These are phyloP conservation scores for Dipodomys stephensi DNA, from an alignment of 2,113 vertebrate species.

Conservation along the genomic window DNA sequence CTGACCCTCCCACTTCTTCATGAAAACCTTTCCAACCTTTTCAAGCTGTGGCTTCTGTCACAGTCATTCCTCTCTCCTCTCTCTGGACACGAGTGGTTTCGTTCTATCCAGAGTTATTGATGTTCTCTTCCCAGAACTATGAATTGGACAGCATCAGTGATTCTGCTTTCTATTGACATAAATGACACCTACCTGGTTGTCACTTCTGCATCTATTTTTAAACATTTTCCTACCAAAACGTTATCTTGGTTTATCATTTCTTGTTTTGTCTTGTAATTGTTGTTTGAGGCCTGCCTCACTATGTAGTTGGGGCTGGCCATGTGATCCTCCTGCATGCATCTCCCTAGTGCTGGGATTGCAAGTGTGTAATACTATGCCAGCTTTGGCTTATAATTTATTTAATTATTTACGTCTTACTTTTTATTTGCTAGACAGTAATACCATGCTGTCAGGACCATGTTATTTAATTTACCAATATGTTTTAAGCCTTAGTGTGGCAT, in stretches of 20 bases:
- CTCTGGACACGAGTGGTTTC: slow-evolving; percentile 2
- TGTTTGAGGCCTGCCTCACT: too few species aligned
- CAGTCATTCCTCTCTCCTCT: neutral
- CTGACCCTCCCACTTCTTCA: neutral
- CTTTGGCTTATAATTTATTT: slow-evolving; percentile 6
- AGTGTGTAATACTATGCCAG: too few species aligned
- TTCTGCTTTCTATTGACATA: slow-evolving; percentile 55
- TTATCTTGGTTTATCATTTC: slow-evolving; percentile 61
- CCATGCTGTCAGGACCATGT: neutral
- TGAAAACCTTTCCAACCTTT: neutral
- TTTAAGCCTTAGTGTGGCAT: neutral
- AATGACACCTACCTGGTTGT: slow-evolving; percentile 56
- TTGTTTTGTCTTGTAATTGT: too few species aligned
- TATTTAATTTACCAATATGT: neutral
- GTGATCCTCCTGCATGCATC: too few species aligned
- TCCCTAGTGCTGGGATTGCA: too few species aligned
- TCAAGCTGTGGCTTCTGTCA: neutral
- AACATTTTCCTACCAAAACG: slow-evolving; percentile 35
- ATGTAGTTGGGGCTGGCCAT: too few species aligned
- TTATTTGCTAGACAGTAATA: slow-evolving; percentile 33
- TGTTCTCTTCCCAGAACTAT: slow-evolving; percentile 47
- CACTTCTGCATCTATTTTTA: slow-evolving; percentile 55
- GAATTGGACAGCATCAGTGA: slow-evolving; percentile 53
- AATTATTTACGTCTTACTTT: slow-evolving; percentile 50
- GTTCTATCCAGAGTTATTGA: slow-evolving; percentile 29